Base-by-base conservation (phyloP, 2,888 invertebrate species). In the Cryptocephalus moraei region DNA sequence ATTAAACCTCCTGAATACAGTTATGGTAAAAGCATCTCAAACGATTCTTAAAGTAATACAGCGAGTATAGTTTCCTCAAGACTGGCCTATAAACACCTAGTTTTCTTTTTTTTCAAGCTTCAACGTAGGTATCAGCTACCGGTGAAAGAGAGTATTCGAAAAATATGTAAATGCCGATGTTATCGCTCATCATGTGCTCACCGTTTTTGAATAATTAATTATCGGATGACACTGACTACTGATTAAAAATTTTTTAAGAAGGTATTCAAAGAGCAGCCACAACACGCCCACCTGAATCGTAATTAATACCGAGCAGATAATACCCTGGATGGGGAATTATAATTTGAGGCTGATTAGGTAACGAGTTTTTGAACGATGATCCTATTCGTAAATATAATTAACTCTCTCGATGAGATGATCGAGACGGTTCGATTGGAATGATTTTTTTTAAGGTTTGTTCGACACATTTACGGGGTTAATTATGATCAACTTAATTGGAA, bases 161-260 rank as follows among this genome's bases (percentile, higher is more conserved):
- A 45, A 43, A 33, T 33, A 32, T 39, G 39, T 13, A 42, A 46
- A 41, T 32, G 44, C 39, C 31, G 49, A 49, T 50, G 45, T 44
- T 48, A 54, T 54, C 51, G 39, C 11, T 22, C 32, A 13, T 33
- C 33, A 41, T 46, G 46, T 49, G 47, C 46, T 46, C 43, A 40
- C 39, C 22, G 32, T 46, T 48, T 50, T 45, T 47, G 47, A 53
- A 51, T 55, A 55, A 55, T 55, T 50, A 55, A 55, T 55, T 49
- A 53, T 32, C 43, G 45, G 47, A 22, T 51, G 53, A 53, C 51
- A 53, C 49, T 51, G 42, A 53, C 47, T 48, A 50, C 50, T 39
- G 52, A 50, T 53, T 53, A 41, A 46, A 47, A 43, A 49, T 49
- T 49, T 36, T 41, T 43, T 44, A 36, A 33, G 45, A 13, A 41